phyloP scores from a whole-genome alignment of 2,797 vertebrate genomes.

The Etheostoma nigrum region DNA sequence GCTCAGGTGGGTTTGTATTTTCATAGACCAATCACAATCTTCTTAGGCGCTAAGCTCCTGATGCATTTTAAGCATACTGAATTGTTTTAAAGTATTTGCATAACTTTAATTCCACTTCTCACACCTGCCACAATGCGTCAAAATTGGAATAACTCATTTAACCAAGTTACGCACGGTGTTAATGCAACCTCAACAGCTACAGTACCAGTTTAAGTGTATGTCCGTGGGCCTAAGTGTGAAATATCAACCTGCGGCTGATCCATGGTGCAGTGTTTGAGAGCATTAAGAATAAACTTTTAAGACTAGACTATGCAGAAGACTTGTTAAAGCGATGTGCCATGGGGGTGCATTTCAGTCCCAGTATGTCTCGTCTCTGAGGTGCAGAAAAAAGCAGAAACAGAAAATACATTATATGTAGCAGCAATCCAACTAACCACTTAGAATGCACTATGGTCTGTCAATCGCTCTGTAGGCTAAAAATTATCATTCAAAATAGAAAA shows the following conservation, averaged over 20 bases:
- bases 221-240: not conserved
- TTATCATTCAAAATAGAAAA: not conserved
- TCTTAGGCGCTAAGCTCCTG: no score
- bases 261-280: conserved; percentile 11
- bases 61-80: no score
- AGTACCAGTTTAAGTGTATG: not conserved
- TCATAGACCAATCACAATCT: no score
- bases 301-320: conserved; percentile 23
- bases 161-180: conserved; percentile 1
- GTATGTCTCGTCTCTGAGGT: not conserved
- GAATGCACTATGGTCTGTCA: conserved; percentile 31
- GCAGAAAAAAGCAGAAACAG: not conserved
- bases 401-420: conserved; percentile 40
- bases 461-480: conserved; percentile 12
- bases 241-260: not conserved
- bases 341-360: not conserved
- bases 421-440: conserved; percentile 48
- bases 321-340: not conserved
- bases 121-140: not conserved
- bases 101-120: not conserved
- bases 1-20: no score
- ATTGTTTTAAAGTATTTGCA: no score
- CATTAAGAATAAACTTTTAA: conserved; percentile 24
- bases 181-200: conserved; percentile 3
- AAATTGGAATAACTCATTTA: not conserved